phyloP scores from a whole-genome alignment of 2,888 invertebrate genomes.

The Chloroclystis v-ata region DNA sequence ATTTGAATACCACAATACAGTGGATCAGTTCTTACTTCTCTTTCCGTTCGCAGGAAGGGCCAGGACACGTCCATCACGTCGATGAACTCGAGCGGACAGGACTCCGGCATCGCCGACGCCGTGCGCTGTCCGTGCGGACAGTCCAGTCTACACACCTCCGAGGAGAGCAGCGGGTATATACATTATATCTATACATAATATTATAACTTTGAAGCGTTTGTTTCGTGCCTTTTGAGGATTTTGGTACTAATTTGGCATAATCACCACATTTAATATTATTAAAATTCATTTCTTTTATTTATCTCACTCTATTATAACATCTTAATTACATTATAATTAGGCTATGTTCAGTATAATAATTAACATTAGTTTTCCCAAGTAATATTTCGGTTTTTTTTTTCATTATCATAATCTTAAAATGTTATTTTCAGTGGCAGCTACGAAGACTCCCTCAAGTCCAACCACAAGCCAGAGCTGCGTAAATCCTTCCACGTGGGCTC shows the following conservation, averaged over 20 bases:
- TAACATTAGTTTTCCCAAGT: too few species aligned
- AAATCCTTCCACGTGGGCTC: slow-evolving; percentile 48
- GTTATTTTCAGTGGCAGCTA: slow-evolving; percentile 82
- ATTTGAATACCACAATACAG: neutral
- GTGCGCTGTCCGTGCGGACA: slow-evolving; percentile 81
- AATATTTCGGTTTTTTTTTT: too few species aligned
- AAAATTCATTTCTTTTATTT: too few species aligned
- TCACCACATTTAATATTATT: too few species aligned
- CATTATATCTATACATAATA: neutral
- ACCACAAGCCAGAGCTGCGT: slow-evolving; percentile 59
- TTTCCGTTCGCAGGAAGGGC: slow-evolving; percentile 55
- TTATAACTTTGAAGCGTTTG: too few species aligned
- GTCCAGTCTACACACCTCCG: slow-evolving; percentile 81
- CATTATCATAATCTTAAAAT: too few species aligned
- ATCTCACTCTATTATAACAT: too few species aligned
- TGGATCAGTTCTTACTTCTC: neutral
- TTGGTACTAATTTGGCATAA: too few species aligned
- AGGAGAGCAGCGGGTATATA: slow-evolving; percentile 83
- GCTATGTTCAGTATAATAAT: too few species aligned
- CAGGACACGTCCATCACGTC: slow-evolving; percentile 87
- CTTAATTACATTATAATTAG: too few species aligned
- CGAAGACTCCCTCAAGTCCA: slow-evolving; percentile 88
- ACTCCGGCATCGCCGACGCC: slow-evolving; percentile 84
- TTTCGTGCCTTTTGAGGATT: too few species aligned
- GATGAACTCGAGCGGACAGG: slow-evolving; percentile 89